Percentiles rank a stretch among this genome's conserved stretches.
phyloP scores from a whole-genome alignment of 2,888 invertebrate species.

The Pterostichus niger region DNA sequence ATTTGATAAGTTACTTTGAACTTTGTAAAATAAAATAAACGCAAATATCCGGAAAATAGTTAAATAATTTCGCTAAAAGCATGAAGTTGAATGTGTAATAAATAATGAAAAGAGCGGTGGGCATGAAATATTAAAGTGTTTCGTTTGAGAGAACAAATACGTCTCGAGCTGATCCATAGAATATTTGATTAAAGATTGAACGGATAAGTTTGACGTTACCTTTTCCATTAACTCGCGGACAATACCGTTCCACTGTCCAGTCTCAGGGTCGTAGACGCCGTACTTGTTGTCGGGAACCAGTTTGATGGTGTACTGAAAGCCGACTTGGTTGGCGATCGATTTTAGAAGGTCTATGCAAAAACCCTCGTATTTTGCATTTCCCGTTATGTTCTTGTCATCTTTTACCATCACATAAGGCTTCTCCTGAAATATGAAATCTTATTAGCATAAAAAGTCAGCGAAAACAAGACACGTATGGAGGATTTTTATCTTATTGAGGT shows the following conservation, averaged over 20 bases:
- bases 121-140: slow-evolving; percentile 23
- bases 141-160: slow-evolving; percentile 32
- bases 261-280: slow-evolving; percentile 92
- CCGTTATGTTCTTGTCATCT: slow-evolving; percentile 90
- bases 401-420: slow-evolving; percentile 95
- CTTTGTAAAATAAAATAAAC: neutral
- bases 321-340: slow-evolving; percentile 89
- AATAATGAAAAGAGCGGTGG: slow-evolving; percentile 16
- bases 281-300: slow-evolving; percentile 94
- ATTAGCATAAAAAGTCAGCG: slow-evolving; percentile 40
- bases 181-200: slow-evolving; percentile 31
- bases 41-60: slow-evolving; percentile 21
- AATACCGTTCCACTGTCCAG: slow-evolving; percentile 94
- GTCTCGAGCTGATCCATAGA: slow-evolving; percentile 24
- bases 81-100: slow-evolving; percentile 24
- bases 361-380: slow-evolving; percentile 92
- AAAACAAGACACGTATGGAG: slow-evolving; percentile 12
- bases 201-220: slow-evolving; percentile 77
- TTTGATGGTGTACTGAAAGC: slow-evolving; percentile 91
- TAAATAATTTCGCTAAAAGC: slow-evolving; percentile 25
- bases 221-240: slow-evolving; percentile 92
- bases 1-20: neutral
- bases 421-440: slow-evolving; percentile 80
- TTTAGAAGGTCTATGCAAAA: slow-evolving; percentile 95
- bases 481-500: neutral